A percentile compares a stretch with the other conserved stretches of the same genome.
These are phyloP conservation scores for Scaeva pyrastri DNA, from an alignment of 2,888 invertebrate genomes.

Conservation along the genomic window DNA sequence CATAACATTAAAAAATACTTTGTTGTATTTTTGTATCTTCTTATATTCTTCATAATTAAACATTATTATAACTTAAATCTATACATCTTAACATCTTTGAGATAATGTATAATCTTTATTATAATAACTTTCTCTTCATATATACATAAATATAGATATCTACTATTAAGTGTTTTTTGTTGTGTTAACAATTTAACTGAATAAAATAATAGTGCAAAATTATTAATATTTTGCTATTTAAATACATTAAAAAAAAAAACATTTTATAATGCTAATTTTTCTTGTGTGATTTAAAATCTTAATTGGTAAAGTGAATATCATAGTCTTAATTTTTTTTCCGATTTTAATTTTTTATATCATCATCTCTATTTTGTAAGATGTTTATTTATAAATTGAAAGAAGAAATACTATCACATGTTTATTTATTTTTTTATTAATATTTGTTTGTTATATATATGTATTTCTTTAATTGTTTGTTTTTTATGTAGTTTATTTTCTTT, in stretches of 20 bases:
- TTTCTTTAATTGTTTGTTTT: no score
- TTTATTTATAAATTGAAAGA: not conserved
- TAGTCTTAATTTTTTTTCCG: not conserved
- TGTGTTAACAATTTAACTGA: not conserved
- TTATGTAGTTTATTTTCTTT: no score
- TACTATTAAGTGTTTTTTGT: not conserved
- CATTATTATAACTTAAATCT: conserved; percentile 59
- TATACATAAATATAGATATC: not conserved
- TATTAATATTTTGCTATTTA: conserved; percentile 1
- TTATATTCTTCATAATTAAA: conserved; percentile 16
- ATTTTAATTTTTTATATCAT: not conserved
- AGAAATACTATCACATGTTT: no score
- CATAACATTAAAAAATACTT: conserved; percentile 58
- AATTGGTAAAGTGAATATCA: not conserved
- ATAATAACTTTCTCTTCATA: conserved; percentile 20
- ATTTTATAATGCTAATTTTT: not conserved
- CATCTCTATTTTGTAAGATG: not conserved
- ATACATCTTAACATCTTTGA: conserved; percentile 73
- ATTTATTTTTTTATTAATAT: not conserved
- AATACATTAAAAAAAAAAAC: not conserved
- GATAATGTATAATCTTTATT: conserved; percentile 55
- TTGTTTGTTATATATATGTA: no score
- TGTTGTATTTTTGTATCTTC: conserved; percentile 65
- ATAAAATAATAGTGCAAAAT: not conserved
- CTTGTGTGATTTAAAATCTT: not conserved